These are phyloP conservation scores for Malthinus flaveolus DNA, from an alignment of 2,888 invertebrate genomes.

Conservation along the genomic window DNA sequence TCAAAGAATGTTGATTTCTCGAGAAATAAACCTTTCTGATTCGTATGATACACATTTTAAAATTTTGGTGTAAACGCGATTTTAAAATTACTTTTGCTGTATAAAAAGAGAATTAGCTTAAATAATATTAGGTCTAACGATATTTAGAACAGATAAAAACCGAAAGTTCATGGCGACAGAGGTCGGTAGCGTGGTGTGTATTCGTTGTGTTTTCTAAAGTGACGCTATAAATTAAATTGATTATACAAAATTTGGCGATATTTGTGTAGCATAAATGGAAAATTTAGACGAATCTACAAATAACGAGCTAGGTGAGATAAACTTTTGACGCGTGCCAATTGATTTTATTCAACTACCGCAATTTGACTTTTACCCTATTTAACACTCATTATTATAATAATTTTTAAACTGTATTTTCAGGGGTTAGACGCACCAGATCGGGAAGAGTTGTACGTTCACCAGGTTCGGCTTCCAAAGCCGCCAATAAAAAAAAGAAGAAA, in stretches of 20 bases:
- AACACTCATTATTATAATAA: background rate
- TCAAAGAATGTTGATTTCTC: no score
- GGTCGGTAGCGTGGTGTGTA: no score
- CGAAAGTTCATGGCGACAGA: no score
- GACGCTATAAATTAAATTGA: constrained; percentile 13
- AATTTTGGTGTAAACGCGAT: no score
- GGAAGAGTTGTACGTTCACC: constrained; percentile 54
- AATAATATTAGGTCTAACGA: background rate
- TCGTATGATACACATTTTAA: no score
- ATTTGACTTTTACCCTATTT: no score
- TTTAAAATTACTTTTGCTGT: background rate
- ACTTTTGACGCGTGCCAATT: no score
- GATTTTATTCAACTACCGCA: no score
- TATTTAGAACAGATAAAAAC: background rate
- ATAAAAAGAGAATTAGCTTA: background rate
- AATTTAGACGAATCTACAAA: constrained; percentile 20
- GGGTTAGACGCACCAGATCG: constrained; percentile 60
- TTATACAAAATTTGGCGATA: background rate
- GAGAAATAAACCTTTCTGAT: no score
- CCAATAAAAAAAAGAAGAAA: constrained; percentile 51
- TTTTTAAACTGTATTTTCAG: constrained; percentile 3
- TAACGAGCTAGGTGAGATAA: constrained; percentile 26
- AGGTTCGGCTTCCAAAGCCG: constrained; percentile 41
- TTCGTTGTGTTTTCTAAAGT: background rate
- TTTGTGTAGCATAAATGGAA: constrained; percentile 21